Evolutionary conservation across 2,113 vertebrate genomes (phyloP).

Genomic region (Pelusios castaneus): DNA sequence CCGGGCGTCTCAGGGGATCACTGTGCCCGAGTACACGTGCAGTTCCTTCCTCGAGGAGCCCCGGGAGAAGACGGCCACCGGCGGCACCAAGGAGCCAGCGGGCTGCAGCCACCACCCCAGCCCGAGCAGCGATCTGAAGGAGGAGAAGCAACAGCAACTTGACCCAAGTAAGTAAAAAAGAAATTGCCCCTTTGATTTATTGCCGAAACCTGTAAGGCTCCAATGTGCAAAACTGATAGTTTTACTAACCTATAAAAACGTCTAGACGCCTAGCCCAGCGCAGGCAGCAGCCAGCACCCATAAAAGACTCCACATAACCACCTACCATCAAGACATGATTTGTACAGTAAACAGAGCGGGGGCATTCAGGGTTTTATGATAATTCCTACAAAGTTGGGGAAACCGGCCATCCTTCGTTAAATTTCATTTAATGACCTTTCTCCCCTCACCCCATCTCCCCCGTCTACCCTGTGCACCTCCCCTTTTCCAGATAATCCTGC

Average conservation of each 20-base stretch:
- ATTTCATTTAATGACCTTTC: constrained; percentile 79
- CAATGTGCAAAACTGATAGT: constrained; percentile 97
- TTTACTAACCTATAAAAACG: constrained; percentile 99
- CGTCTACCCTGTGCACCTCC: constrained; percentile 52
- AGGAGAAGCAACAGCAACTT: constrained; percentile 95
- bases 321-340: constrained; percentile 80
- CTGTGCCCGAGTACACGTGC: constrained; percentile 83
- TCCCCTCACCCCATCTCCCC: constrained; percentile 17
- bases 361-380: constrained; percentile 82
- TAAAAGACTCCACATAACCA: constrained; percentile 85
- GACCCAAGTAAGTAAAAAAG: constrained; percentile 97
- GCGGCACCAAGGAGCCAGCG: constrained; percentile 73
- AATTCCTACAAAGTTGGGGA: constrained; percentile 81
- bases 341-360: constrained; percentile 81
- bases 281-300: constrained; percentile 85
- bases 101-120: constrained; percentile 88
- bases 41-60: constrained; percentile 81
- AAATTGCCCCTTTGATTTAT: constrained; percentile 96
- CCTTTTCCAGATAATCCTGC: constrained; percentile 92
- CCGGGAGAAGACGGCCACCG: constrained; percentile 84
- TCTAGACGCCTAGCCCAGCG: constrained; percentile 89
- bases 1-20: constrained; percentile 84
- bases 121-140: constrained; percentile 89
- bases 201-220: constrained; percentile 92
- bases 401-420: constrained; percentile 81